Percentiles rank a stretch among this genome's conserved stretches.
Conservation (phyloP, 2,113 vertebrate species). For the Sphaerodactylus townsendi region DNA sequence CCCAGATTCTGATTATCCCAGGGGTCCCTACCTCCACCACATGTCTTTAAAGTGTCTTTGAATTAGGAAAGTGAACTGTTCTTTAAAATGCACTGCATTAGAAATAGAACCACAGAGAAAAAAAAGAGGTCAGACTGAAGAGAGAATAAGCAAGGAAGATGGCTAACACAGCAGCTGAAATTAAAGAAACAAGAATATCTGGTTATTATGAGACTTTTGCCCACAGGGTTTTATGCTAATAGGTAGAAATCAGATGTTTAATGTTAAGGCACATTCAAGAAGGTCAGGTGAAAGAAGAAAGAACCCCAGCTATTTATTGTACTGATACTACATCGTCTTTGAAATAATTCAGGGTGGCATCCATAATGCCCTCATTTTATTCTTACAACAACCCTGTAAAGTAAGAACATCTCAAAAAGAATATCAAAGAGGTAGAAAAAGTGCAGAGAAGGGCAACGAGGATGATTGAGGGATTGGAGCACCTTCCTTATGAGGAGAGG, state of each 20-base stretch:
- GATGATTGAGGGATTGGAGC: too few species aligned
- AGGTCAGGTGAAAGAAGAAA: not conserved
- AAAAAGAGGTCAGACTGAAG: slow-evolving; percentile 32
- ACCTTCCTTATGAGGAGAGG: too few species aligned
- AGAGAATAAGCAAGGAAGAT: slow-evolving; percentile 30
- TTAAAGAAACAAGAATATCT: slow-evolving; percentile 25
- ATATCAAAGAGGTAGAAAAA: too few species aligned
- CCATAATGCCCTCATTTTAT: too few species aligned
- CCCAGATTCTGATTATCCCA: slow-evolving; percentile 18
- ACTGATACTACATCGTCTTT: too few species aligned
- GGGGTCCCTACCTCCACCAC: slow-evolving; percentile 21
- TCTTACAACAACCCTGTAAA: too few species aligned
- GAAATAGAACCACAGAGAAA: not conserved
- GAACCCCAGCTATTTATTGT: too few species aligned
- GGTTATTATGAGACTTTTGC: slow-evolving; percentile 36
- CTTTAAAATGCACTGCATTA: slow-evolving; percentile 8
- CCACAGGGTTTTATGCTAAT: not conserved
- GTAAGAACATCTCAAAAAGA: too few species aligned
- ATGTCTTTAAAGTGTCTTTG: slow-evolving; percentile 34
- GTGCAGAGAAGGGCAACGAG: too few species aligned
- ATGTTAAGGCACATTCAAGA: not conserved
- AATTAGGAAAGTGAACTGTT: slow-evolving; percentile 43
- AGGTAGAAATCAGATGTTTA: not conserved
- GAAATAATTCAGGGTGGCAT: too few species aligned
- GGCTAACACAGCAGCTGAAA: slow-evolving; percentile 9